Evolutionary conservation across 2,888 invertebrate genomes (phyloP).

Genomic region (Pollenia labialis): DNA sequence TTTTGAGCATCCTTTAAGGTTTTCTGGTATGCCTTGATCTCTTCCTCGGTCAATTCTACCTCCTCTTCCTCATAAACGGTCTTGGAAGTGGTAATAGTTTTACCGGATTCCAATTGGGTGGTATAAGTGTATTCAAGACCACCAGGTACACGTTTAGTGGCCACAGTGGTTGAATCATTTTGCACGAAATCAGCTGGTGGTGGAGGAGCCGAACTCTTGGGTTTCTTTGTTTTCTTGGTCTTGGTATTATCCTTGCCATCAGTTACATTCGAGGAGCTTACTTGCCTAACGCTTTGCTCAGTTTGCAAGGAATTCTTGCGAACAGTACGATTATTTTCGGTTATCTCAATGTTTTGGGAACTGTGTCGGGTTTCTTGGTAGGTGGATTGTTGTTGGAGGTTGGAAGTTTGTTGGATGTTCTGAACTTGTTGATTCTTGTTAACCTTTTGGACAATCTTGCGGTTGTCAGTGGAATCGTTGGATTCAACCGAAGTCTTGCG

Average conservation of each 20-base stretch:
- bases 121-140: conserved; percentile 82
- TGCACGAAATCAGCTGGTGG: conserved; percentile 82
- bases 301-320: conserved; percentile 81
- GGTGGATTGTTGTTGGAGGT: conserved; percentile 79
- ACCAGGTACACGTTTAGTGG: conserved; percentile 82
- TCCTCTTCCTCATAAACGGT: conserved; percentile 83
- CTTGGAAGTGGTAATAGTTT: conserved; percentile 82
- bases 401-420: conserved; percentile 74
- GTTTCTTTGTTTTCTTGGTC: conserved; percentile 80
- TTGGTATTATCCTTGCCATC: conserved; percentile 74
- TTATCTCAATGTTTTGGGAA: conserved; percentile 81
- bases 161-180: conserved; percentile 80
- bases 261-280: conserved; percentile 75
- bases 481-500: conserved; percentile 81
- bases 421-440: conserved; percentile 76
- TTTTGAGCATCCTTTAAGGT: conserved; percentile 83
- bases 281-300: conserved; percentile 80
- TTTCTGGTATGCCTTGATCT: conserved; percentile 82
- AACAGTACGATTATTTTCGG: conserved; percentile 81
- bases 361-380: conserved; percentile 81
- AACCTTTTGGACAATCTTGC: conserved; percentile 79
- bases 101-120: conserved; percentile 82
- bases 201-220: conserved; percentile 80
- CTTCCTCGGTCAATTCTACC: conserved; percentile 82
- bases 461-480: conserved; percentile 80